Percentiles rank a stretch among this genome's conserved stretches.
These are phyloP conservation scores for Ptychobarbus kaznakovi DNA, from an alignment of 2,797 vertebrate species.

Conservation along the genomic window DNA sequence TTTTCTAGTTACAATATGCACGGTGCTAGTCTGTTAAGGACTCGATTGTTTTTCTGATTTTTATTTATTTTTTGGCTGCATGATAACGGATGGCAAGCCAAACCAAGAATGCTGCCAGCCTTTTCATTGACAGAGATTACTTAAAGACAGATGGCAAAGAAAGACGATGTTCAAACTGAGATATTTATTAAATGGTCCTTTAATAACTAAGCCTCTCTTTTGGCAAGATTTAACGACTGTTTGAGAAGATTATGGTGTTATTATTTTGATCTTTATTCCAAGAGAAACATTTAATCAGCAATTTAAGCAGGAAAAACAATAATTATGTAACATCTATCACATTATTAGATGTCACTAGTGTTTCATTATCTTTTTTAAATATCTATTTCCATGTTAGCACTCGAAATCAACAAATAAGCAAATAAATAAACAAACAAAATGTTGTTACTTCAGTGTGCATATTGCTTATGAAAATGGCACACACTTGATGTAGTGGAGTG, in stretches of 20 bases:
- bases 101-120: constrained; percentile 21
- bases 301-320: constrained; percentile 14
- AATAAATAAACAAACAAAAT: not conserved
- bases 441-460: not conserved
- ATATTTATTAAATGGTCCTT: constrained; percentile 32
- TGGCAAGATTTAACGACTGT: constrained; percentile 24
- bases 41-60: not conserved
- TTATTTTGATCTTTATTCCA: constrained; percentile 20
- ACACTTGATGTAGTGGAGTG: not conserved
- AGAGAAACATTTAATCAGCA: constrained; percentile 26
- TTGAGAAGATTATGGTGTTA: constrained; percentile 33
- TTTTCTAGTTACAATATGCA: constrained; percentile 14
- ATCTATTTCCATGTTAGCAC: not conserved
- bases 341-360: not conserved
- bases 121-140: constrained; percentile 40
- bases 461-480: not conserved
- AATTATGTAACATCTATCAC: not conserved
- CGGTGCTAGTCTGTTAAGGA: constrained; percentile 23
- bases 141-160: constrained; percentile 47
- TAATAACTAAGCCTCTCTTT: constrained; percentile 18
- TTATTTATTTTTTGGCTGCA: constrained; percentile 24
- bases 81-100: constrained; percentile 25
- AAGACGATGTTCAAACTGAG: constrained; percentile 9
- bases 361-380: not conserved
- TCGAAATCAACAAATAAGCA: not conserved